Conservation (phyloP, 2,797 vertebrate genomes). For the Scolopax bukidnonensis region DNA sequence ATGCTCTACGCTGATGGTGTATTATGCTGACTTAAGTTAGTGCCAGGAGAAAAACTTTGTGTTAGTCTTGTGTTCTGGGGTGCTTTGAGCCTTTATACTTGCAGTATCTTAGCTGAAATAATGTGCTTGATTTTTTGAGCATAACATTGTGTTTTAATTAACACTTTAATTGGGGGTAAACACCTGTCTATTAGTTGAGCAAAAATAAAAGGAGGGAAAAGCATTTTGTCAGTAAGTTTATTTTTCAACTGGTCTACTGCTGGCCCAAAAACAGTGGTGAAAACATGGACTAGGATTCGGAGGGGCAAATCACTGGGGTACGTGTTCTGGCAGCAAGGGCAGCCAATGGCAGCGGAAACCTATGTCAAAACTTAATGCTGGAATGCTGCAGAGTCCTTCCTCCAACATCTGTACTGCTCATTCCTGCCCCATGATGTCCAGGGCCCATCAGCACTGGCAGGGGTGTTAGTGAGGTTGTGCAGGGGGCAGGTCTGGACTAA, state of each 20-base stretch:
- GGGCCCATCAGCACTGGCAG: not conserved
- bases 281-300: fast-evolving
- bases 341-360: not conserved
- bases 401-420: not conserved
- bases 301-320: not conserved
- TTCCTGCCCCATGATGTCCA: not conserved
- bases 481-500: not conserved
- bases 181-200: not conserved
- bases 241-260: not conserved
- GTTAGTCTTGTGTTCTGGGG: not conserved
- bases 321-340: not conserved
- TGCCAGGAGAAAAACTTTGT: not conserved
- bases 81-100: not conserved
- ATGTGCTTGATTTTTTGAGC: not conserved
- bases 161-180: not conserved
- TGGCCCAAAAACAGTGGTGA: not conserved
- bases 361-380: not conserved
- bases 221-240: not conserved
- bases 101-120: not conserved
- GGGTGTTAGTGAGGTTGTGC: not conserved
- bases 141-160: not conserved
- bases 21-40: not conserved
- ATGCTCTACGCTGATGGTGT: not conserved
- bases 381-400: not conserved
- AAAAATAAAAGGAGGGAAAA: not conserved